Evolutionary conservation across 2,888 invertebrate species (phyloP), one percentile per base, ranked within the genome.

Genomic region (Lymantria monacha): DNA sequence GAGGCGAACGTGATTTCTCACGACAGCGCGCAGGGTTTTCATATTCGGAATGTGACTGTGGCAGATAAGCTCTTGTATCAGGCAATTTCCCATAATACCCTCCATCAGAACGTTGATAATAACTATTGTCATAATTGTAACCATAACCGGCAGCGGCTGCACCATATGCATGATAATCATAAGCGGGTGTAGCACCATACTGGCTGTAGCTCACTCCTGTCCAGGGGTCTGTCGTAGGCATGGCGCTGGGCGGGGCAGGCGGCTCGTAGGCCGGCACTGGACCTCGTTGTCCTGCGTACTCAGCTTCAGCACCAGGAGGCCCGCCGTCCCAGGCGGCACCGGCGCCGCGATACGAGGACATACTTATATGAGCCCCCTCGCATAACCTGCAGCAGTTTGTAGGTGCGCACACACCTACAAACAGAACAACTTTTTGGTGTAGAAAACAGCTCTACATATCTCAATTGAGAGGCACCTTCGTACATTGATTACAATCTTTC

Each of bases 341-440:
- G 74, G 85, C 79, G 75, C 85, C 82, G 78, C 81, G 82, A 78
- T 89, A 89, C 81, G 89, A 86, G 79, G 87, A 88, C 90, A 91
- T 91, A 85, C 79, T 84, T 83, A 76, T 68, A 78, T 72, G 72
- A 76, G 78, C 77, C 77, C 80, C 85, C 83, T 86, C 86, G 84
- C 88, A 90, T 90, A 89, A 92, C 89, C 85, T 90, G 92, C 86
- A 80, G 91, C 90, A 89, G 90, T 91, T 88, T 88, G 91, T 92
- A 90, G 87, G 91, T 91, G 89, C 83, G 90, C 87, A 89, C 90
- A 90, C 91, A 93, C 93, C 93, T 93, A 93, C 92, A 93, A 93
- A 93, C 92, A 93, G 93, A 93, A 93, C 84, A 93, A 93, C 93
- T 93, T 90, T 92, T 92, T 87, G 93, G 93, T 93, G 93, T 93